These are phyloP conservation scores for Magallana nippona DNA, from an alignment of 2,888 invertebrate species.

Conservation along the genomic window DNA sequence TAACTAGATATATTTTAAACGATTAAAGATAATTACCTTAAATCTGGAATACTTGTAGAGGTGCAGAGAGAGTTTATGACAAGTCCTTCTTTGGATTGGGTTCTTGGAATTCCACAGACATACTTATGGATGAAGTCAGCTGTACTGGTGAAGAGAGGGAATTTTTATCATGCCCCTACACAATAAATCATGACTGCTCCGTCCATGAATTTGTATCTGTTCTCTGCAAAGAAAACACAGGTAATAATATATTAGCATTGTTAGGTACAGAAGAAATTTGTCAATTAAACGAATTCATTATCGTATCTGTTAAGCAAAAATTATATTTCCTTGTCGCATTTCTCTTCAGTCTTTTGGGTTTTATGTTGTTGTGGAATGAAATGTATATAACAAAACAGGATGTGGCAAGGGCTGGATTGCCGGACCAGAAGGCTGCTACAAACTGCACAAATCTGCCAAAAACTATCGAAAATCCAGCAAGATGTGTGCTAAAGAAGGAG, in stretches of 20 bases:
- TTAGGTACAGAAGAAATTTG: no score
- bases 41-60: conserved; percentile 74
- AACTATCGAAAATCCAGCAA: conserved; percentile 61
- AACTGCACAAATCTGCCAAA: conserved; percentile 77
- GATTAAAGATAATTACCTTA: no score
- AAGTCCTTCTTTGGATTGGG: conserved; percentile 65
- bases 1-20: no score
- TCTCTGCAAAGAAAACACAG: conserved; percentile 54
- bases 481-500: conserved; percentile 80
- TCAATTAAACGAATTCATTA: no score
- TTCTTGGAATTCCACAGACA: conserved; percentile 55
- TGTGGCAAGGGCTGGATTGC: conserved; percentile 82
- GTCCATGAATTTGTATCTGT: conserved; percentile 69
- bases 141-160: conserved; percentile 67
- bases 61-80: conserved; percentile 81
- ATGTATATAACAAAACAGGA: conserved; percentile 57
- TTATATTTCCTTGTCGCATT: no score
- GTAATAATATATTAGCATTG: background rate
- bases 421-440: conserved; percentile 82
- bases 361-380: background rate
- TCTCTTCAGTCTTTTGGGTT: no score
- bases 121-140: conserved; percentile 69
- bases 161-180: conserved; percentile 66
- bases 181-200: conserved; percentile 64
- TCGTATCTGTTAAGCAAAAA: no score